These are phyloP conservation scores for Dendronephthya gigantea DNA, from an alignment of 64 coral and sea anemone species.

Conservation along the genomic window DNA sequence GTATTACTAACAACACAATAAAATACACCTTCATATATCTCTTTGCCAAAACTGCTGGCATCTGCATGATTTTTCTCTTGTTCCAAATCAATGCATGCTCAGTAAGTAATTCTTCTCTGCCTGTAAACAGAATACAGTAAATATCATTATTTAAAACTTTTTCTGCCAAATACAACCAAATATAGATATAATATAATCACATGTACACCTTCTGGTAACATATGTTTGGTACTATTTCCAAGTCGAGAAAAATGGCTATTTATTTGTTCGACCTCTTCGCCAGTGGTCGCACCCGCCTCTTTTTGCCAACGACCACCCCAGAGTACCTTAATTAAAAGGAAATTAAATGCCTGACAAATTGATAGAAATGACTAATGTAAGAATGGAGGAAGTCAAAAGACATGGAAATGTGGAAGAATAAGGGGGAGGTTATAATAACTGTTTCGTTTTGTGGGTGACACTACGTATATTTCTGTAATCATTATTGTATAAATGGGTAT, in stretches of 20 bases:
- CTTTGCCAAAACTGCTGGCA: constrained; percentile 10
- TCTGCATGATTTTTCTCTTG: constrained; percentile 4
- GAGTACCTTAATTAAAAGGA: too few relatives aligned
- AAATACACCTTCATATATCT: constrained; percentile 6
- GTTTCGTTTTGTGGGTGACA: too few relatives aligned
- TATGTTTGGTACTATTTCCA: too few relatives aligned
- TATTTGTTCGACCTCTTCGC: constrained; percentile 36
- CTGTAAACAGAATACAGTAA: background rate
- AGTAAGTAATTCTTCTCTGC: constrained; percentile 28
- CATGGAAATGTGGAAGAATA: too few relatives aligned
- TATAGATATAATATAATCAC: too few relatives aligned
- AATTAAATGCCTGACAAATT: too few relatives aligned
- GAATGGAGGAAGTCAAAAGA: too few relatives aligned
- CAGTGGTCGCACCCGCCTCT: constrained; percentile 28
- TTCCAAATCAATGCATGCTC: constrained; percentile 37
- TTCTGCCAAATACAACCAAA: too few relatives aligned
- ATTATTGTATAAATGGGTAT: too few relatives aligned
- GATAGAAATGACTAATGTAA: background rate
- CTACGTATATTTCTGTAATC: too few relatives aligned
- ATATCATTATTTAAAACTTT: background rate
- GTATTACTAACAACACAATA: background rate
- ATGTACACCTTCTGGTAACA: too few relatives aligned
- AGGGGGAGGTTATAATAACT: background rate
- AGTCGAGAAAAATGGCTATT: constrained; percentile 37
- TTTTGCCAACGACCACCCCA: too few relatives aligned